Evolutionary conservation across 2,888 invertebrate species (phyloP), one percentile per base, ranked within the genome.

Genomic region (Hyposoter didymator): DNA sequence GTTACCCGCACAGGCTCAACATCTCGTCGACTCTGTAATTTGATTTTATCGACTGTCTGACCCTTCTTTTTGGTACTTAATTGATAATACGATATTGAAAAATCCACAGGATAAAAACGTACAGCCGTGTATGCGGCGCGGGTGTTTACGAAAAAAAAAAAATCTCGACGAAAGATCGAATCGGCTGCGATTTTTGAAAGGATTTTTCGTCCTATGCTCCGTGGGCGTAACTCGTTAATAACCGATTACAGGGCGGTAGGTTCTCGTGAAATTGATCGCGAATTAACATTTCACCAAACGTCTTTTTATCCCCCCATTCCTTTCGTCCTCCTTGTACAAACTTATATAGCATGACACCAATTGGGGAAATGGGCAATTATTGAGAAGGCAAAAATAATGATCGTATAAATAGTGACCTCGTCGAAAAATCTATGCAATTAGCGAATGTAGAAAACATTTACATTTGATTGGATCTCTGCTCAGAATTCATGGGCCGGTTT

Each of bases 201-300:
- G 39, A 35, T 59, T 43, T 67, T 55, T 70, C 28, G 74, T 39
- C 52, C 74, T 32, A 67, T 83, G 75, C 55, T 62, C 35, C 55
- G 62, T 84, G 83, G 88, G 88, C 88, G 88, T 88, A 87, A 84
- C 88, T 84, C 84, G 87, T 87, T 86, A 87, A 87, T 89, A 89
- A 89, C 89, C 89, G 89, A 91, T 91, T 90, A 90, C 88, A 90
- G 90, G 88, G 87, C 90, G 90, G 89, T 69, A 28, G 73, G 59
- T 69, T 64, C 79, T 84, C 87, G 87, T 86, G 22, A 87, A 90
- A 91, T 91, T 91, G 90, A 90, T 91, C 89, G 90, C 88, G 86
- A 89, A 90, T 91, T 89, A 82, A 75, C 86, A 67, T 81, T 81
- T 52, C 75, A 45, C 49, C 80, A n/a, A 72, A 59, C 79, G 28